Conservation (phyloP, 1,140 invertebrate species). For the Polypedilum pembai region DNA sequence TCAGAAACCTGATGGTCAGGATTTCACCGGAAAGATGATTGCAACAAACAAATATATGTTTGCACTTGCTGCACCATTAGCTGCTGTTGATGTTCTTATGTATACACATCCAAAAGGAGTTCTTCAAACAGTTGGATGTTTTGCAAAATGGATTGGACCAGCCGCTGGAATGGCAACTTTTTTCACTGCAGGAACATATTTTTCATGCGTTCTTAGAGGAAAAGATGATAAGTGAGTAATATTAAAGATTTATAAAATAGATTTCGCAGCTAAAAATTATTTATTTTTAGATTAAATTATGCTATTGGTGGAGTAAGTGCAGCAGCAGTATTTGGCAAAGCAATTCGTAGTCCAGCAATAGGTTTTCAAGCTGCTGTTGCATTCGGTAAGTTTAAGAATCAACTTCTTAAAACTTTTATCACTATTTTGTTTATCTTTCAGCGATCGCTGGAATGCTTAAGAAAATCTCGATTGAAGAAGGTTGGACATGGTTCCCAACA, state of each 20-base stretch:
- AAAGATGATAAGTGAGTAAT: conserved; percentile 52
- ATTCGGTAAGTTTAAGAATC: conserved; percentile 29
- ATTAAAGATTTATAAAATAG: neutral
- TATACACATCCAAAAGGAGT: conserved; percentile 51
- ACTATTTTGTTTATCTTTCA: conserved; percentile 39
- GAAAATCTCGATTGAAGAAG: conserved; percentile 49
- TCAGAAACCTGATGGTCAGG: conserved; percentile 61
- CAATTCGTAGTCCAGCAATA: conserved; percentile 41
- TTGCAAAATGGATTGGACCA: conserved; percentile 50
- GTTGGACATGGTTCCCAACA: conserved; percentile 47
- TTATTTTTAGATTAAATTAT: conserved; percentile 46
- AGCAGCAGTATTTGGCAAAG: conserved; percentile 51
- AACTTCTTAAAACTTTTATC: neutral
- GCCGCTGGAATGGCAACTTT: conserved; percentile 54
- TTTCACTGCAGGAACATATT: conserved; percentile 54
- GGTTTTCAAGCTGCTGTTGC: conserved; percentile 37
- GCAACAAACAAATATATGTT: conserved; percentile 51
- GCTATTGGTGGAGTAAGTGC: conserved; percentile 51
- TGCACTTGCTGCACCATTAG: conserved; percentile 44
- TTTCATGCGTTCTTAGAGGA: conserved; percentile 49
- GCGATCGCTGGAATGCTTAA: conserved; percentile 49
- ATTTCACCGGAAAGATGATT: conserved; percentile 54
- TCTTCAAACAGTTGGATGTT: conserved; percentile 44
- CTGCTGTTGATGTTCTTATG: conserved; percentile 51
- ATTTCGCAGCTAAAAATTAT: too few relatives aligned